These are phyloP conservation scores for Syngnathus acus DNA, from an alignment of 2,797 vertebrate species.

Conservation along the genomic window DNA sequence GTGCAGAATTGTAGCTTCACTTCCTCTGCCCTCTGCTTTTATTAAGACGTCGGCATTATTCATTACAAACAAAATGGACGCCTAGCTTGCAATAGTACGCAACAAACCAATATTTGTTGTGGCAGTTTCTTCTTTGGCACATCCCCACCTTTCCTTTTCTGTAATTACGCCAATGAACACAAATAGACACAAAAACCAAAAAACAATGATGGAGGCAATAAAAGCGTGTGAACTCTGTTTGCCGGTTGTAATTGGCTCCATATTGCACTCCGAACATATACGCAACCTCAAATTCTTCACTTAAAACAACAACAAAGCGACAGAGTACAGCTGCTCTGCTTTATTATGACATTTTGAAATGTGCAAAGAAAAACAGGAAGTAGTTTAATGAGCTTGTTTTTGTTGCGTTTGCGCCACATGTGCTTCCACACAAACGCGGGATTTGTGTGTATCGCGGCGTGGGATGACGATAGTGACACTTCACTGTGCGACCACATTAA, in stretches of 20 bases:
- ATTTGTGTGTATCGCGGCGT: neutral
- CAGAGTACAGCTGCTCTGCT: neutral
- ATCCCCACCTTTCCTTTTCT: neutral
- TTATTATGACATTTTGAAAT: conserved; percentile 2
- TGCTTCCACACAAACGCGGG: conserved; percentile 1
- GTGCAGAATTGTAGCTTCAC: neutral
- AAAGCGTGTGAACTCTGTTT: neutral
- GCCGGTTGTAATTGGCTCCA: neutral
- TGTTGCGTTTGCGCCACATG: neutral
- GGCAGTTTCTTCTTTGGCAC: neutral
- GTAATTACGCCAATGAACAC: neutral
- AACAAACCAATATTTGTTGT: neutral
- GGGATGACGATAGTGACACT: neutral
- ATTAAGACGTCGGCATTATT: neutral
- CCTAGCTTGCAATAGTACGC: neutral
- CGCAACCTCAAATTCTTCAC: neutral
- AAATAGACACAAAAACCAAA: neutral
- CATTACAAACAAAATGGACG: neutral
- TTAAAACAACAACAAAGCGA: neutral
- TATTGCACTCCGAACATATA: neutral
- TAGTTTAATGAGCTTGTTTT: neutral
- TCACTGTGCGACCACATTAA: conserved; percentile 1
- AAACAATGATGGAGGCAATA: neutral
- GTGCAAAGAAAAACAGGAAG: neutral
- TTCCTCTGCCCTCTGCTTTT: neutral